Base-by-base conservation (phyloP, 2,888 invertebrate species). In the Cataglyphis altisquamis region DNA sequence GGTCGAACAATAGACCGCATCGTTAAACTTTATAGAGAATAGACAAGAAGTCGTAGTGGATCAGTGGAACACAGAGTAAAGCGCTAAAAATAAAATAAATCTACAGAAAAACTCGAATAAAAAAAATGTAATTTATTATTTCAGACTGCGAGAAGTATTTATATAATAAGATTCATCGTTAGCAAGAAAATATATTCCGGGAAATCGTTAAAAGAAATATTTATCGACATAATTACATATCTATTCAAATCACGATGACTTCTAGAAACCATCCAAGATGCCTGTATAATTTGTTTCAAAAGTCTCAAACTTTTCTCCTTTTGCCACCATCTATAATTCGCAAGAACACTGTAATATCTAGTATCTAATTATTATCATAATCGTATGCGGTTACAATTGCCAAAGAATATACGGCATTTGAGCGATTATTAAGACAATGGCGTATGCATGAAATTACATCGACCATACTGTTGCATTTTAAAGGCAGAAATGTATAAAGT, bases 31-130 rank as follows among this genome's bases (percentile, higher is more conserved):
- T 70, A 63, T 78, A 66, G 60, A 62, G 36, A 45, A 10, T 48
- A 32, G n/a, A n/a, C 39, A 68, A 84, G 68, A 66, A 70, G 18
- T 55, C 10, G 39, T 52, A 86, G 83, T 89, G 39, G 84, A 84
- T 86, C 81, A 89, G 70, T 87, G 77, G 84, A 89, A 62, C 83
- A 86, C 41, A 29, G 55, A 1, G 12, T 15, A 45, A 21, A 68
- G 8, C 3, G 18, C 2, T 29, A 8, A 2, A 25, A 2, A n/a
- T 15, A 2, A 60, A 70, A 70, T 32, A 5, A 21, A 70, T 21
- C 41, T 60, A 45, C 6, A 41, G 32, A 78, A 55, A 70, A 60
- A 70, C n/a, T n/a, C 18, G 0, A 6, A 52, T 52, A n/a, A 45
- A 45, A 45, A 52, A n/a, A 52, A 45, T 0, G 12, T 21, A 21